A percentile compares a stretch with the other conserved stretches of the same genome.
Evolutionary conservation across 2,113 vertebrate genomes (phyloP).

Genomic region (Platichthys stellatus): DNA sequence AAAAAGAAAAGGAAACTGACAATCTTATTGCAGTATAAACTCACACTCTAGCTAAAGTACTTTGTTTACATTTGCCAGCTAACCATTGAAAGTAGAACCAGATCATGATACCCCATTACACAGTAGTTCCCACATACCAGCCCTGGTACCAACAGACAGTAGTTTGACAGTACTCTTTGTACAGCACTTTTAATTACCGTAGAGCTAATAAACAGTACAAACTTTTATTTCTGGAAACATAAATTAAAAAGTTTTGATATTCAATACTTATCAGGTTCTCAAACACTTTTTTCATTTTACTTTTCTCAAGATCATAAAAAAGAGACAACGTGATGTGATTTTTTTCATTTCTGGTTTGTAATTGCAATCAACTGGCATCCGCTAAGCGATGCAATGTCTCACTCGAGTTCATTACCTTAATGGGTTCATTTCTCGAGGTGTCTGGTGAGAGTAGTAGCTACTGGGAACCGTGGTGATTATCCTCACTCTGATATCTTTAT

Average conservation of each 20-base stretch:
- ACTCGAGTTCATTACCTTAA: neutral
- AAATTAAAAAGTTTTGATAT: neutral
- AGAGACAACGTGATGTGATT: neutral
- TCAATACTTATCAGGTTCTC: neutral
- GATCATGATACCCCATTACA: no score
- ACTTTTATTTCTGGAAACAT: neutral
- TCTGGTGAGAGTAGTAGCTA: neutral
- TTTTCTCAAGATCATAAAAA: neutral
- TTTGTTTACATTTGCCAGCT: no score
- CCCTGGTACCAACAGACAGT: no score
- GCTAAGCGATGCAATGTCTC: neutral
- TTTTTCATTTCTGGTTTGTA: neutral
- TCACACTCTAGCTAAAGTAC: neutral
- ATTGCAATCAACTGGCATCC: neutral
- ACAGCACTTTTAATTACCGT: no score
- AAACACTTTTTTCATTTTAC: no score
- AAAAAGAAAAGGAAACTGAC: neutral
- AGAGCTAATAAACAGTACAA: no score
- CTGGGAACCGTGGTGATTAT: neutral
- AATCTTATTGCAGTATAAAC: neutral
- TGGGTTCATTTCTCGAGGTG: constrained; percentile 19
- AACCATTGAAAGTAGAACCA: no score
- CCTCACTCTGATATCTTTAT: constrained; percentile 86
- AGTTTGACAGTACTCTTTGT: no score
- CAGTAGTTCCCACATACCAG: no score